These are phyloP conservation scores for Lucilia sericata DNA, from an alignment of 1,140 invertebrate species.

Conservation along the genomic window DNA sequence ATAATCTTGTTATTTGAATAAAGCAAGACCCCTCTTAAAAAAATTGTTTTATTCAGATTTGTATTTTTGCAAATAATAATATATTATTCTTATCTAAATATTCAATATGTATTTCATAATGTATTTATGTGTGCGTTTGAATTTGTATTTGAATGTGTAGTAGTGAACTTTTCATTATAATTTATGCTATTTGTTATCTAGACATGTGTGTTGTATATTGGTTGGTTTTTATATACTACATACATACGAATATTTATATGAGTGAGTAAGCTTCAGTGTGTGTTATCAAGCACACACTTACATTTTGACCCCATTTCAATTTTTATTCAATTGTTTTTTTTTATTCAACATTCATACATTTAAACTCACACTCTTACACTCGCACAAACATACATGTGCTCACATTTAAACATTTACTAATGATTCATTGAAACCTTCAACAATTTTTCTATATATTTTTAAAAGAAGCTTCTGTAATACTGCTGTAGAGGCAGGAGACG, in stretches of 20 bases:
- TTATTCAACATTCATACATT: background rate
- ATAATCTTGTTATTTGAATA: no score
- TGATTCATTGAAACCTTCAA: constrained; percentile 24
- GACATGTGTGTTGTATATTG: constrained; percentile 9
- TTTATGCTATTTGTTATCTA: constrained; percentile 43
- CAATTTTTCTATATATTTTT: constrained; percentile 3
- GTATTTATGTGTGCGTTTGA: background rate
- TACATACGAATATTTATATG: background rate
- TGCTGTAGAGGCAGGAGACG: background rate
- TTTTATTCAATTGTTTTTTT: constrained; percentile 38
- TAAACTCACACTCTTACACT: background rate
- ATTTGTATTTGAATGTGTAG: background rate
- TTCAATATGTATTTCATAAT: background rate
- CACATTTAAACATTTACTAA: background rate
- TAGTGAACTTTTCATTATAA: constrained; percentile 39
- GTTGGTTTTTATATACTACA: background rate
- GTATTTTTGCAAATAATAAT: background rate
- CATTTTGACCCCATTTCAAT: constrained; percentile 42
- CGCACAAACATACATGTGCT: background rate
- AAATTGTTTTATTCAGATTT: no score
- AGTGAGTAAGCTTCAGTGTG: background rate
- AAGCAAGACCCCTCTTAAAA: no score
- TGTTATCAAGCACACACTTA: background rate
- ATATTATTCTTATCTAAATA: constrained; percentile 18
- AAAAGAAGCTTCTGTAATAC: background rate